Evolutionary conservation across 2,888 invertebrate genomes (phyloP), one percentile per base, ranked within the genome.

Genomic region (Noctua janthe): DNA sequence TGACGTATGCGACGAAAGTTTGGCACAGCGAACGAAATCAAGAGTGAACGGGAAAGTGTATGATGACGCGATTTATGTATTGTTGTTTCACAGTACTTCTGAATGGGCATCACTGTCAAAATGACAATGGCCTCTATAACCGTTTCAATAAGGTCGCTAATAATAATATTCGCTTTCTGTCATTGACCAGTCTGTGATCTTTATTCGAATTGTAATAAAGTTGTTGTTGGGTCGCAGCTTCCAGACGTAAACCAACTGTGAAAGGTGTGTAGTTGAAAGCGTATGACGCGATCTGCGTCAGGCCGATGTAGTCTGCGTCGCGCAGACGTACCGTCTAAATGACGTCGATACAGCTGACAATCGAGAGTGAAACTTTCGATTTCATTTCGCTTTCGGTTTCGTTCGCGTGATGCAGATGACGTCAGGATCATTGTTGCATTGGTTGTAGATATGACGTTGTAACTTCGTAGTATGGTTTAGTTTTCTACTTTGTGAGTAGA

Each of bases 1-100:
- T 59, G 76, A 78, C 81, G 64, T 71, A 76, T 64, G 11, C 23
- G 76, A 84, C 81, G 91, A 92, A 92, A 92, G 91, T 90, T 83
- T 77, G 82, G 78, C 85, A 71, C 76, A 69, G 17, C 64, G 4
- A 84, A 84, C 87, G 90, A 92, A 91, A 93, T 35, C 86, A 91
- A 93, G 82, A 93, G 91, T 89, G 81, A 78, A 29, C 49, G 81
- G 73, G 79, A 88, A 88, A 83, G 80, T 85, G 62, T 54, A 77
- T 17, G 35, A 69, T 69, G 69, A 29, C n/a, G 69, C 69, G 47
- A 47, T 47, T 69, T n/a, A 47, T 43, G 67, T 43, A 13, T 13
- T 39, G 39, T 62, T 20, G 20, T 66, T 20, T 4, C 8, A 35
- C 15, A 62, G 62, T 64, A 64, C 17, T 64, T 64, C 20, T 39